These are phyloP conservation scores for Papilio dardanus DNA, from an alignment of 1,140 invertebrate species.

Conservation along the genomic window DNA sequence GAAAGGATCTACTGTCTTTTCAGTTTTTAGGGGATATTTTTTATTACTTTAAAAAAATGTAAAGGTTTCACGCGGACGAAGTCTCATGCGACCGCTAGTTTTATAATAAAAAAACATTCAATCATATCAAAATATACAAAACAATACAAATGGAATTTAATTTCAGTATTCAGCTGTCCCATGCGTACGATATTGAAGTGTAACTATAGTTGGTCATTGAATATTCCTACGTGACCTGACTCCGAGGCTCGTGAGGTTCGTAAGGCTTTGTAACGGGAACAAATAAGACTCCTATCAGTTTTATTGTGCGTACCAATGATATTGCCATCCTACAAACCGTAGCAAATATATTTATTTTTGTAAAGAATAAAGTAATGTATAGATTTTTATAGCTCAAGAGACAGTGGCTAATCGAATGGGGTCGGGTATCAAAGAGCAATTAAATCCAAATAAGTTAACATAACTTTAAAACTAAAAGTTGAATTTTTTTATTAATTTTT, in stretches of 20 bases:
- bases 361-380: background rate
- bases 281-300: background rate
- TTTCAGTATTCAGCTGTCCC: slow-evolving; percentile 12
- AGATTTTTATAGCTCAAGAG: background rate
- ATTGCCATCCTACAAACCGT: background rate
- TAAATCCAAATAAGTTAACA: too few relatives aligned
- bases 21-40: too few relatives aligned
- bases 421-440: too few relatives aligned
- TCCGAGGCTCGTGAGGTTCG: background rate
- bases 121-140: background rate
- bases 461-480: too few relatives aligned
- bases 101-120: background rate
- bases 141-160: background rate
- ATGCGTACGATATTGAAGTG: background rate
- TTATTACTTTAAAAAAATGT: too few relatives aligned
- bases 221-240: slow-evolving; percentile 14
- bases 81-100: too few relatives aligned
- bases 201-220: slow-evolving; percentile 9
- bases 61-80: too few relatives aligned
- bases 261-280: slow-evolving; percentile 2
- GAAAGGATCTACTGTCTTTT: too few relatives aligned
- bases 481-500: too few relatives aligned
- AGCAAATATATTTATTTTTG: background rate
- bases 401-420: too few relatives aligned
- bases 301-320: slow-evolving; percentile 16